These are phyloP conservation scores for Drosophila eohydei DNA, from an alignment of 2,888 invertebrate genomes.

Conservation along the genomic window DNA sequence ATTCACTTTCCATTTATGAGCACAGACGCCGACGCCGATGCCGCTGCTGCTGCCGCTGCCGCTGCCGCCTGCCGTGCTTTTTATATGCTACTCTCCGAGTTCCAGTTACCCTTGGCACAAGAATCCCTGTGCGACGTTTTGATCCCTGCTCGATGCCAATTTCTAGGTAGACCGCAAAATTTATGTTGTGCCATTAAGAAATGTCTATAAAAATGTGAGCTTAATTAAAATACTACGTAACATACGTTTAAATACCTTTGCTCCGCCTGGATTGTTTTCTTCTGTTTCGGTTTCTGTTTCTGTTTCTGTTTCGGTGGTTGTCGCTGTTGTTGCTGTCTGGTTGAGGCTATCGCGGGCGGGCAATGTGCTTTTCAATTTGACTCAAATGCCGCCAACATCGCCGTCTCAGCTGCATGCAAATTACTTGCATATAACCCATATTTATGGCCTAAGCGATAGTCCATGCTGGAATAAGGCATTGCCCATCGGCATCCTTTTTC, in stretches of 20 bases:
- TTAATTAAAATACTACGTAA: constrained; percentile 70
- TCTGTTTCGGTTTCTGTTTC: neutral
- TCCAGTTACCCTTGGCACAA: constrained; percentile 5
- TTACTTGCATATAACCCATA: constrained; percentile 61
- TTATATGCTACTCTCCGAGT: constrained; percentile 37
- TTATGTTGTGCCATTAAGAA: constrained; percentile 72
- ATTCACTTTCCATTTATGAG: constrained; percentile 71
- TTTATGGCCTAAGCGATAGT: constrained; percentile 56
- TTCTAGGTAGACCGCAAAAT: constrained; percentile 52
- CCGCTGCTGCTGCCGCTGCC: constrained; percentile 63
- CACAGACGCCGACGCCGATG: constrained; percentile 43
- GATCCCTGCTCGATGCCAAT: constrained; percentile 3
- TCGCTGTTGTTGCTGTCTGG: neutral
- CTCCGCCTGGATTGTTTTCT: neutral
- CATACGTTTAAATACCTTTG: constrained; percentile 24
- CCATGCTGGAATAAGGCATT: constrained; percentile 17
- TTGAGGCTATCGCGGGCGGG: constrained; percentile 39
- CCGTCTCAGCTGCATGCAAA: constrained; percentile 55
- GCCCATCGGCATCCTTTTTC: constrained; percentile 72
- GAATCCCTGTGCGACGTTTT: neutral
- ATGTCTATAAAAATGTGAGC: constrained; percentile 71
- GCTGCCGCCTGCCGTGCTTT: constrained; percentile 61
- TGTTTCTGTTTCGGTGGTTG: neutral
- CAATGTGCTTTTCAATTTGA: constrained; percentile 69
- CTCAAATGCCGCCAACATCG: constrained; percentile 42